A percentile compares a stretch with the other conserved stretches of the same genome.
Evolutionary conservation across 2,113 vertebrate genomes (phyloP).

Genomic region (Mobula hypostoma): DNA sequence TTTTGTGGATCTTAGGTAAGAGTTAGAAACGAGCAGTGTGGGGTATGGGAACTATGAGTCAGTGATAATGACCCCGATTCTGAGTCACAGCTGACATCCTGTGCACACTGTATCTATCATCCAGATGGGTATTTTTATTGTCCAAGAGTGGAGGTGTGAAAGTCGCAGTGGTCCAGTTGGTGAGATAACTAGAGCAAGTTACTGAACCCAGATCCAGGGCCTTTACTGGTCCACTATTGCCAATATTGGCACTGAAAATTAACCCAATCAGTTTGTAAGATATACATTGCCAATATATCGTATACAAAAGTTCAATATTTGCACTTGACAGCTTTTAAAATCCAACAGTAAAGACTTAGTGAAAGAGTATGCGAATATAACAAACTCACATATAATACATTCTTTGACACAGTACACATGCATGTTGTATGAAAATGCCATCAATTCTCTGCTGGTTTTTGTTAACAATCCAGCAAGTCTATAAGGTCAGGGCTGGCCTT

Average conservation of each 20-base stretch:
- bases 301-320: background rate
- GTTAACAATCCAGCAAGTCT: background rate
- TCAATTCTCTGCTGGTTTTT: background rate
- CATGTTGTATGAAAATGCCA: background rate
- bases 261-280: background rate
- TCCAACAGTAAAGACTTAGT: background rate
- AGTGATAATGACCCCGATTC: too few relatives aligned
- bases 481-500: background rate
- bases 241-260: background rate
- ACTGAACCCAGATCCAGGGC: background rate
- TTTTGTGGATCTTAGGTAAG: too few relatives aligned
- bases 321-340: slow-evolving; percentile 4
- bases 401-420: background rate
- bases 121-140: background rate
- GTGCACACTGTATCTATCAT: background rate
- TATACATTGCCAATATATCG: background rate
- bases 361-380: background rate
- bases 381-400: background rate
- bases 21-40: too few relatives aligned
- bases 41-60: too few relatives aligned
- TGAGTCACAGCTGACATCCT: background rate
- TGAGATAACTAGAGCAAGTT: background rate
- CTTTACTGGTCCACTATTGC: background rate
- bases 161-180: background rate
- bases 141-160: background rate